Evolutionary conservation across 2,113 vertebrate genomes (phyloP), one percentile per base, ranked within the genome.

Genomic region (Centropus bengalensis): DNA sequence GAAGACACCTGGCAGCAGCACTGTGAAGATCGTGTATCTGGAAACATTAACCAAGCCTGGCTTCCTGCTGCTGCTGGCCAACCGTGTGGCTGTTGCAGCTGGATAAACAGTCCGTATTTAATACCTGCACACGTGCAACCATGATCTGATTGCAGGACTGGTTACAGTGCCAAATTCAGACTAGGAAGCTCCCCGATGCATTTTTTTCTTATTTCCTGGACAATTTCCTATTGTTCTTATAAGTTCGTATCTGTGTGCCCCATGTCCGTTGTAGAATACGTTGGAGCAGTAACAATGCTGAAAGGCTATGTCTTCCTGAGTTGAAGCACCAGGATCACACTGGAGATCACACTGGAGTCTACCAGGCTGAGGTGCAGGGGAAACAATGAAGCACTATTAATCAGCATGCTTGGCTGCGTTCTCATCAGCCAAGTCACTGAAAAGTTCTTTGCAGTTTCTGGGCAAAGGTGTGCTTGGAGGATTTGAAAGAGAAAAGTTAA

Each of bases 1-100:
- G 88, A 75, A 9, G 90, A 81, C 88, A 90, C 90, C 90, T 96
- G 91, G 94, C 73, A 93, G 88, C 64, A 93, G 68, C 44, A 13
- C 69, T 58, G 54, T 87, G 62, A 75, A 86, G 79, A 91, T 81
- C 70, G 28, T 22, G 19, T 88, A 73, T 94, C 69, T 82, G 75
- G 73, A 93, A 93, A 94, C 69, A 62, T 81, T 54, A 86, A 58
- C 88, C n/a, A 30, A 59, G 60, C 22, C 80, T 82, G 54, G 23
- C 66, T 95, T 97, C 91, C 93, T 88, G 86, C 86, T 90, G 58
- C 88, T 0, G 3, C 86, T 78, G 86, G 56, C 82, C 16, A 17
- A 70, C 45, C 24, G 49, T 13, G 73, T 26, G 67, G 44, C 87
- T 86, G 60, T 28, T 40, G 30, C 89, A 97, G 92, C 90, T 96